phyloP scores from a whole-genome alignment of 2,888 invertebrate genomes.

The Aporophyla lueneburgensis region DNA sequence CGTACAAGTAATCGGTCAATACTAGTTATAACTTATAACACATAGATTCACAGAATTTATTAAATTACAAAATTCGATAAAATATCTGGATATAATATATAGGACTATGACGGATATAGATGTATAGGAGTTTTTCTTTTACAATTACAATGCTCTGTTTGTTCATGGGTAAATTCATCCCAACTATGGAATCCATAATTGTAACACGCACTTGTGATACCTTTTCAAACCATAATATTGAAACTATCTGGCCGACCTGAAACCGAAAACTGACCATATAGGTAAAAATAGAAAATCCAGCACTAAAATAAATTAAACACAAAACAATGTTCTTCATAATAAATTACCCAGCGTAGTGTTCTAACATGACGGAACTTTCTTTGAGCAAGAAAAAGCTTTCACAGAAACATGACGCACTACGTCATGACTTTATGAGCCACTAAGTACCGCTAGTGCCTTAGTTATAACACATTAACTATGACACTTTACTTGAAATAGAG shows the following conservation, averaged over 20 bases:
- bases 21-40: too few relatives aligned
- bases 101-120: too few relatives aligned
- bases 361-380: slow-evolving; percentile 49
- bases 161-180: too few relatives aligned
- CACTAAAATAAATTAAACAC: background rate
- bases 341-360: slow-evolving; percentile 4
- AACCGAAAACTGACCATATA: background rate
- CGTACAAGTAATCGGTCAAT: too few relatives aligned
- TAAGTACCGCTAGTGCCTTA: background rate
- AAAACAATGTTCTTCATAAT: background rate
- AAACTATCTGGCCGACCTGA: background rate
- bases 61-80: too few relatives aligned
- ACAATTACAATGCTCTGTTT: too few relatives aligned
- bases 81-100: too few relatives aligned
- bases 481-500: background rate
- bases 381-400: slow-evolving; percentile 67
- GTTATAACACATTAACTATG: slow-evolving; percentile 31
- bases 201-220: too few relatives aligned
- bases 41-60: too few relatives aligned
- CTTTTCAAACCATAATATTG: background rate
- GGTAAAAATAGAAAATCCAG: background rate
- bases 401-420: slow-evolving; percentile 46
- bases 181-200: too few relatives aligned
- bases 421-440: background rate
- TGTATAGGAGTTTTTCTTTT: too few relatives aligned